A percentile compares a stretch with the other conserved stretches of the same genome.
These are phyloP conservation scores for Chaetoderma sp. DNA, from an alignment of 2,888 invertebrate species.

Conservation along the genomic window DNA sequence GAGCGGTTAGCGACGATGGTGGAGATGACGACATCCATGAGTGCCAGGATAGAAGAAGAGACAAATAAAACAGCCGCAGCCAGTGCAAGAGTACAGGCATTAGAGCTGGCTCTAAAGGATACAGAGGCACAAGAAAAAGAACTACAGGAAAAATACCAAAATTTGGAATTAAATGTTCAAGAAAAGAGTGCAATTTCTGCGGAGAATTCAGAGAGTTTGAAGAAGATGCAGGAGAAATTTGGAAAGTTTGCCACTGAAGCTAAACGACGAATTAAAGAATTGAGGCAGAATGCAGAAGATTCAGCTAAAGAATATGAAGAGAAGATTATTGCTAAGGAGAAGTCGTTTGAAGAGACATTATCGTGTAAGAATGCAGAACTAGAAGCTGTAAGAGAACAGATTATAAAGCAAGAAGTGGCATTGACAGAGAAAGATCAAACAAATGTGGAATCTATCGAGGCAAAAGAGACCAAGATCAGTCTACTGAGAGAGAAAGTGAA, in stretches of 20 bases:
- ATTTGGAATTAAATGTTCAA: slow-evolving; percentile 13
- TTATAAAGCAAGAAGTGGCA: background rate
- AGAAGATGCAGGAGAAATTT: slow-evolving; percentile 40
- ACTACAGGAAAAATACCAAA: slow-evolving; percentile 9
- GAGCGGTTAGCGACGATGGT: slow-evolving; percentile 38
- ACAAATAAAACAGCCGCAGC: background rate
- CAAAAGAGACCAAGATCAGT: too few species aligned
- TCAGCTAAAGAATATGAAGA: background rate
- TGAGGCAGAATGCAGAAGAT: slow-evolving; percentile 43
- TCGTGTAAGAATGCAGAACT: too few species aligned
- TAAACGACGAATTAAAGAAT: slow-evolving; percentile 45
- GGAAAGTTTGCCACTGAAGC: slow-evolving; percentile 47
- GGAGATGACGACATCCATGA: slow-evolving; percentile 22
- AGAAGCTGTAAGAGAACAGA: too few species aligned
- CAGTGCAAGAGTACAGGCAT: slow-evolving; percentile 4
- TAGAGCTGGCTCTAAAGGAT: slow-evolving; percentile 6
- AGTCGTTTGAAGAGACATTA: too few species aligned
- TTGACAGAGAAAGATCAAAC: background rate
- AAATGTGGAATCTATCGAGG: background rate
- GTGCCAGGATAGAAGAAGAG: slow-evolving; percentile 27
- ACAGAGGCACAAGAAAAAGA: slow-evolving; percentile 3
- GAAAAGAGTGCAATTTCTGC: slow-evolving; percentile 28
- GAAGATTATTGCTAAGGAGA: too few species aligned
- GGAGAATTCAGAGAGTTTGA: slow-evolving; percentile 21
- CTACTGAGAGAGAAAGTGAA: too few species aligned